phyloP scores from a whole-genome alignment of 1,140 invertebrate genomes.

The Heliconius hewitsoni region DNA sequence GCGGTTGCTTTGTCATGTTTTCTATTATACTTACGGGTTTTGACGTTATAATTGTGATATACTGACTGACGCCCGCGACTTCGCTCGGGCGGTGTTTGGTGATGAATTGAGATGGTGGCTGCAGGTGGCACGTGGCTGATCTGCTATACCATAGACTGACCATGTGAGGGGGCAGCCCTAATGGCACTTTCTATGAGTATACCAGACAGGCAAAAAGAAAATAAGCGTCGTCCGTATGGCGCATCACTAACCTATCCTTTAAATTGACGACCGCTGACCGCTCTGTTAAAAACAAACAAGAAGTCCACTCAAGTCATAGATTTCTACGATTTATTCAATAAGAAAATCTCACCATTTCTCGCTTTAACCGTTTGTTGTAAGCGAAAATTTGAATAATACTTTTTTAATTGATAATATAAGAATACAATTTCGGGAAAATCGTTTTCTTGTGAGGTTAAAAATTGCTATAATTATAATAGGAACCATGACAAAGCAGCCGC shows the following conservation, averaged over 20 bases:
- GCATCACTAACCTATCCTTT: too few species aligned
- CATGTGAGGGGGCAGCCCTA: too few species aligned
- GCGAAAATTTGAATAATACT: background rate
- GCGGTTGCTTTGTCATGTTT: conserved; percentile 23
- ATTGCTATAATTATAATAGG: conserved; percentile 8
- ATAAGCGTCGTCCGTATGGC: too few species aligned
- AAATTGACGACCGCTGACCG: too few species aligned
- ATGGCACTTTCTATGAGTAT: too few species aligned
- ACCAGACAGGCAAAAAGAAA: too few species aligned
- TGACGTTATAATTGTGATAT: conserved; percentile 6
- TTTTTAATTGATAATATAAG: background rate
- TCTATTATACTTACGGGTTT: conserved; percentile 24
- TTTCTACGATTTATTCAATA: background rate
- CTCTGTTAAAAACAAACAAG: too few species aligned
- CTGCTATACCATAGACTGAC: too few species aligned
- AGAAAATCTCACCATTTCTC: background rate
- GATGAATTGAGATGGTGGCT: too few species aligned
- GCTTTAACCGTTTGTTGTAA: background rate
- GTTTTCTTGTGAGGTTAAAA: conserved; percentile 3
- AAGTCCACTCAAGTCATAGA: too few species aligned
- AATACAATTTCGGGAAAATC: background rate
- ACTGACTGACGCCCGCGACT: background rate
- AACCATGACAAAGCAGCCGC: conserved; percentile 1
- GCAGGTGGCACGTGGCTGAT: too few species aligned
- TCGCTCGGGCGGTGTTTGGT: background rate